phyloP scores from a whole-genome alignment of 1,140 invertebrate genomes.

The Drosophila nigromelanica region DNA sequence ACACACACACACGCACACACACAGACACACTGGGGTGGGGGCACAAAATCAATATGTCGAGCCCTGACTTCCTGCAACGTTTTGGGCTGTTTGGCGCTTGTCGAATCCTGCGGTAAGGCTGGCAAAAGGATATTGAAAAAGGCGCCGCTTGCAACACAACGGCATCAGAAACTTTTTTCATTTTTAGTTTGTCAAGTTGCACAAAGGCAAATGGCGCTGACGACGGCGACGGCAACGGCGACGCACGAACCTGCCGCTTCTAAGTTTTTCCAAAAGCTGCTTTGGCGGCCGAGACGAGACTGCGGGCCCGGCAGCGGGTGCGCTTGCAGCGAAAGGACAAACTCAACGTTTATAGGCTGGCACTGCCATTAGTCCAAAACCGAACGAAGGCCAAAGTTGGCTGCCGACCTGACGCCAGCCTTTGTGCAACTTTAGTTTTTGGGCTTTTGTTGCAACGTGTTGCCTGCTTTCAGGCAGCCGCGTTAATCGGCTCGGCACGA shows the following conservation, averaged over 20 bases:
- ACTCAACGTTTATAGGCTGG: constrained; percentile 70
- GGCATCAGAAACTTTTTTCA: constrained; percentile 73
- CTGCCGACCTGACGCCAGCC: not conserved
- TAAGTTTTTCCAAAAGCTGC: constrained; percentile 62
- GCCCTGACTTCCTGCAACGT: constrained; percentile 51
- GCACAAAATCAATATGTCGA: constrained; percentile 72
- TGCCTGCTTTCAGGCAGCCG: constrained; percentile 49
- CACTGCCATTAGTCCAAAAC: constrained; percentile 17
- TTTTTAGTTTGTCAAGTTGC: constrained; percentile 82
- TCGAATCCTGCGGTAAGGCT: constrained; percentile 33
- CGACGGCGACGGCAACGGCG: constrained; percentile 5
- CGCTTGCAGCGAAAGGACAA: constrained; percentile 30
- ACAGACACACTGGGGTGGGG: not conserved
- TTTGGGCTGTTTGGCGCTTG: constrained; percentile 17
- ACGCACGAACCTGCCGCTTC: constrained; percentile 28
- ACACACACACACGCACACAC: constrained; percentile 1
- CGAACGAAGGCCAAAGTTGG: constrained; percentile 9
- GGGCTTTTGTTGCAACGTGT: constrained; percentile 29
- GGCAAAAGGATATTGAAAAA: constrained; percentile 73
- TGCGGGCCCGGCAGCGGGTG: not conserved
- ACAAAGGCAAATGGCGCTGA: constrained; percentile 71
- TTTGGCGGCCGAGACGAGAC: constrained; percentile 16
- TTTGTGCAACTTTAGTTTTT: constrained; percentile 19
- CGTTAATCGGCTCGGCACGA: constrained; percentile 39
- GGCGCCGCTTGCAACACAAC: constrained; percentile 70